phyloP scores from a whole-genome alignment of 2,888 invertebrate genomes.

The Didymodactylos carnosus region DNA sequence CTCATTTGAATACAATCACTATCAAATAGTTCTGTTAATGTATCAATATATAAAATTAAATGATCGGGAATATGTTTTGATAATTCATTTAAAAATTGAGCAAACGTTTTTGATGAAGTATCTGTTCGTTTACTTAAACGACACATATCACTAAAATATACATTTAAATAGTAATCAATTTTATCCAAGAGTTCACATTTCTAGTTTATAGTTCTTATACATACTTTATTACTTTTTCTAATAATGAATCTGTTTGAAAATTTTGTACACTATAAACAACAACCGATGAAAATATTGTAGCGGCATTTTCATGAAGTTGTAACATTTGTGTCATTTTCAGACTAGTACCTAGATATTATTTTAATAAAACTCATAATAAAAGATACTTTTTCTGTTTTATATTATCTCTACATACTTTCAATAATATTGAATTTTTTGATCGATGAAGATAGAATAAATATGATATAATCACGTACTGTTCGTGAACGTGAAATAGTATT shows the following conservation, averaged over 20 bases:
- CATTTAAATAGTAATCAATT: not conserved
- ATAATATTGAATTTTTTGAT: not conserved
- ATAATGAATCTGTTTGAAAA: not conserved
- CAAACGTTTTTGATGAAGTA: too few relatives aligned
- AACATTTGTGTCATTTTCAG: not conserved
- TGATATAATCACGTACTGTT: not conserved
- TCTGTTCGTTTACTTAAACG: too few relatives aligned
- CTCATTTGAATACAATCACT: not conserved
- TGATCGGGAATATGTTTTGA: not conserved
- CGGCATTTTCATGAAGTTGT: not conserved
- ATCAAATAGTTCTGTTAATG: not conserved
- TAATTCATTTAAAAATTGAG: not conserved
- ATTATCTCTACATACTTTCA: not conserved
- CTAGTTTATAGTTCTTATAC: not conserved
- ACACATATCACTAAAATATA: not conserved
- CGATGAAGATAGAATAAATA: not conserved
- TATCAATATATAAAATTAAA: not conserved
- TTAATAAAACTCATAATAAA: not conserved
- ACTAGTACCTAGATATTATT: not conserved
- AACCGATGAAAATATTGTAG: not conserved
- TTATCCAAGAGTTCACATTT: not conserved
- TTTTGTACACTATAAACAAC: not conserved
- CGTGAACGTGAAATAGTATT: not conserved
- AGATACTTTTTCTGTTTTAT: too few relatives aligned
- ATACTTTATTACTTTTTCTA: not conserved